Evolutionary conservation across 2,888 invertebrate species (phyloP), one percentile per base, ranked within the genome.

Genomic region (Herminia tarsipennalis): DNA sequence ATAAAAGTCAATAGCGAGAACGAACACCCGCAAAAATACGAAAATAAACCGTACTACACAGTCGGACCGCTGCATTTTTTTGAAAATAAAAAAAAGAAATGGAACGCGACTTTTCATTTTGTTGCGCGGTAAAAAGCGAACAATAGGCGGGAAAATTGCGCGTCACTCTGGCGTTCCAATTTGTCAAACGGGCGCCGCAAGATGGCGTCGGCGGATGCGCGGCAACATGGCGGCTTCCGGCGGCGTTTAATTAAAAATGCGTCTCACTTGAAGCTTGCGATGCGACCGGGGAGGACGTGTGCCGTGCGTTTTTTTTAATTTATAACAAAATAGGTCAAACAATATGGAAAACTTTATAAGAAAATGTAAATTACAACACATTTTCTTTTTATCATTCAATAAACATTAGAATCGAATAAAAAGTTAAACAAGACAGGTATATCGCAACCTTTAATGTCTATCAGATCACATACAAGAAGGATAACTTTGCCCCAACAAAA

Each of bases 131-230:
- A 82, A 86, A 66, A 86, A 83, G 84, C 86, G 88, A 88, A 91
- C 90, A 90, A 90, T 88, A 78, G 87, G 86, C 83, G 88, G 88
- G 87, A 88, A 90, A 90, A 90, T 90, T 90, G 89, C 90, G 89
- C 90, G 91, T 91, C 91, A 91, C 88, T 88, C 88, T 83, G 78
- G 81, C 87, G 83, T 86, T 88, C 87, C 91, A 90, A 91, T 91
- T 91, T 91, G 90, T 91, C 90, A 91, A 91, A 88, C 86, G 86
- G 78, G 77, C 78, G 76, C 81, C 82, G 80, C 86, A 88, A 89
- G 88, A 90, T 89, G 91, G 89, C 88, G 83, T 73, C 76, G 66
- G 69, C 82, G 84, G 85, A 85, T 77, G 76, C 73, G 65, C 62
- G 63, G 66, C 71, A 83, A 87, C 83, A 88, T 86, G 87, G 88